Evolutionary conservation across 2,888 invertebrate genomes (phyloP).

Genomic region (Furcula furcula): DNA sequence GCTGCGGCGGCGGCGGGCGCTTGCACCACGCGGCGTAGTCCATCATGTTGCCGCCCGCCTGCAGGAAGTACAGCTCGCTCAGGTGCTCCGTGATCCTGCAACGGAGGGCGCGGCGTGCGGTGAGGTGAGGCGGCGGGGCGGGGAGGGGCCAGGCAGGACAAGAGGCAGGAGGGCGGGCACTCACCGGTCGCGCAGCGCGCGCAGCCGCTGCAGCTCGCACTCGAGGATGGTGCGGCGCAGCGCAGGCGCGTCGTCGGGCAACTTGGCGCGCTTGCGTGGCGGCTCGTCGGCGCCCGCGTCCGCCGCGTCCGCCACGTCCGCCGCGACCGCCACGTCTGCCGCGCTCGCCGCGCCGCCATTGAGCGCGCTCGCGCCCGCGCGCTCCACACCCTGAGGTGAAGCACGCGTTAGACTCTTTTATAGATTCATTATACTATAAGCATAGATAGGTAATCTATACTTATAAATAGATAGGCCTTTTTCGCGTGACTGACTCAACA

Average conservation of each 20-base stretch:
- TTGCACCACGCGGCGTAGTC: slow-evolving; percentile 93
- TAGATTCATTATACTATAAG: too few relatives aligned
- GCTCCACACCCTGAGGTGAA: slow-evolving; percentile 61
- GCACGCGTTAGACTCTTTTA: background rate
- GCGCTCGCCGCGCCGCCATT: slow-evolving; percentile 36
- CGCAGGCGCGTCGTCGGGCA: slow-evolving; percentile 49
- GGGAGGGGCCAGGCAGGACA: background rate
- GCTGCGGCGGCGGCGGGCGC: slow-evolving; percentile 88
- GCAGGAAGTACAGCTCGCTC: slow-evolving; percentile 93
- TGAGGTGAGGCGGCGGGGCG: background rate
- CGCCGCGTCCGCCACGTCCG: slow-evolving; percentile 32
- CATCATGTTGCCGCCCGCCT: slow-evolving; percentile 93
- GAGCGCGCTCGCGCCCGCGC: slow-evolving; percentile 43
- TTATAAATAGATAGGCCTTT: too few relatives aligned
- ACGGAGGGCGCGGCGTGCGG: slow-evolving; percentile 23
- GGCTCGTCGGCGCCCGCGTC: slow-evolving; percentile 50
- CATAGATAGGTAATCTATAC: too few relatives aligned
- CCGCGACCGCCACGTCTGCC: slow-evolving; percentile 30
- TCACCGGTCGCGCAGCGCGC: slow-evolving; percentile 85
- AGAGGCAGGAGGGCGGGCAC: background rate
- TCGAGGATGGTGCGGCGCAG: slow-evolving; percentile 87
- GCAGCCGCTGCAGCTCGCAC: slow-evolving; percentile 86
- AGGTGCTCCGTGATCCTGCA: slow-evolving; percentile 87
- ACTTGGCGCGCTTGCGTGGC: slow-evolving; percentile 56
- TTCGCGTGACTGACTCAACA: background rate